Evolutionary conservation across 2,888 invertebrate species (phyloP), one percentile per base, ranked within the genome.

Genomic region (Unio pictorum): DNA sequence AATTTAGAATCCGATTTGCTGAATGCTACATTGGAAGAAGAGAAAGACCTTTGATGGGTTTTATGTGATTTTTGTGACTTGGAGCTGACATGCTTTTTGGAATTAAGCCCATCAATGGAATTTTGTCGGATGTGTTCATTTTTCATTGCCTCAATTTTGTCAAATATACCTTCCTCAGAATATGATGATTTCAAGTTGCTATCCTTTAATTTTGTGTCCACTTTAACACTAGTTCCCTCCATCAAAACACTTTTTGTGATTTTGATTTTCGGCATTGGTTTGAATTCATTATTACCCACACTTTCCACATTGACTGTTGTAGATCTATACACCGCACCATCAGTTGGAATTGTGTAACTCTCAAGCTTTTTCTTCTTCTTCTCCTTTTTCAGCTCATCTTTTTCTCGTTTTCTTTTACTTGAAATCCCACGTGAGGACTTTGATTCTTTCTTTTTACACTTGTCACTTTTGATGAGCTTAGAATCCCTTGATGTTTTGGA

Each of bases 1-100:
- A 85, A 75, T 69, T 87, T 87, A 8, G 85, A 82, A 72, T 86
- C 86, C 17, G 80, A 73, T 71, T 84, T 85, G 57, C 76, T 78
- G 28, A 81, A 78, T 68, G 45, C 45, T 45, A 71, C 67, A 30
- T 71, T 69, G 23, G 75, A 69, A 45, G 75, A 71, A n/a, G 79
- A 76, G 18, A 69, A 66, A 26, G 73, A 72, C 59, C 69, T 65
- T 56, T 74, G 74, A 61, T 71, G 72, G 64, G 76, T 72, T 73
- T 79, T 82, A 34, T 75, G 73, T n/a, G 77, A 73, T 70, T 82
- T 80, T 30, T 78, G 75, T 64, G 77, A 75, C 67, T 73, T 75
- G 30, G 72, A 66, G n/a, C 34, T 57, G 67, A 60, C 67, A 71
- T 26, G 65, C 64, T 71, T 77, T 64, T 68, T 71, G 45, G 65